Percentiles rank a stretch among this genome's conserved stretches.
phyloP scores from a whole-genome alignment of 1,140 invertebrate species.

The Cryptotermes secundus region DNA sequence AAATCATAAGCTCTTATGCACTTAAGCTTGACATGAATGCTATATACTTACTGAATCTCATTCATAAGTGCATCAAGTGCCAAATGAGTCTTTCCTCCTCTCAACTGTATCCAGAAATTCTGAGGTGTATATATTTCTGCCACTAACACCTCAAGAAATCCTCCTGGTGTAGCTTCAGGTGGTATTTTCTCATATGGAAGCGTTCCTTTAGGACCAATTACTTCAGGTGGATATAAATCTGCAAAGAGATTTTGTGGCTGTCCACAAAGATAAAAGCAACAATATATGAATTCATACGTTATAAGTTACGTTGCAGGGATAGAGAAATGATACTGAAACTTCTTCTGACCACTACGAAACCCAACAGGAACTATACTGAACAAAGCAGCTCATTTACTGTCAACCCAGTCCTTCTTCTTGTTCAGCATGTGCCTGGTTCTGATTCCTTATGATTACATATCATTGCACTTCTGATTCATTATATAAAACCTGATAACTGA shows the following conservation, averaged over 20 bases:
- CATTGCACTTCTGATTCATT: no score
- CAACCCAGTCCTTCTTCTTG: no score
- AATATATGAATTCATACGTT: neutral
- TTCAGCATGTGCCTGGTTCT: no score
- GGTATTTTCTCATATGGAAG: neutral
- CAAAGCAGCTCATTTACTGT: no score
- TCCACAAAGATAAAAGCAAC: neutral
- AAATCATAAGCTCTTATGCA: no score
- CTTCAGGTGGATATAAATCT: neutral
- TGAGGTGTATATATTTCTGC: neutral
- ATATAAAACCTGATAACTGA: no score
- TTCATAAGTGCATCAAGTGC: neutral
- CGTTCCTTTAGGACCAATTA: neutral
- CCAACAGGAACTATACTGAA: no score
- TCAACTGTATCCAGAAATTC: constrained; percentile 1
- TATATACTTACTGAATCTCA: neutral
- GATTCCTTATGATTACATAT: no score
- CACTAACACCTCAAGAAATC: neutral
- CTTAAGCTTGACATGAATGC: no score
- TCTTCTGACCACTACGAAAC: no score
- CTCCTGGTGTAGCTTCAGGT: neutral
- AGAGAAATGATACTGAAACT: no score
- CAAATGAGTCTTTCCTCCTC: neutral
- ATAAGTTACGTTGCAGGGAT: no score
- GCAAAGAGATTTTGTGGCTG: neutral